Conservation (phyloP, 2,113 vertebrate species). For the Ellobius talpinus region DNA sequence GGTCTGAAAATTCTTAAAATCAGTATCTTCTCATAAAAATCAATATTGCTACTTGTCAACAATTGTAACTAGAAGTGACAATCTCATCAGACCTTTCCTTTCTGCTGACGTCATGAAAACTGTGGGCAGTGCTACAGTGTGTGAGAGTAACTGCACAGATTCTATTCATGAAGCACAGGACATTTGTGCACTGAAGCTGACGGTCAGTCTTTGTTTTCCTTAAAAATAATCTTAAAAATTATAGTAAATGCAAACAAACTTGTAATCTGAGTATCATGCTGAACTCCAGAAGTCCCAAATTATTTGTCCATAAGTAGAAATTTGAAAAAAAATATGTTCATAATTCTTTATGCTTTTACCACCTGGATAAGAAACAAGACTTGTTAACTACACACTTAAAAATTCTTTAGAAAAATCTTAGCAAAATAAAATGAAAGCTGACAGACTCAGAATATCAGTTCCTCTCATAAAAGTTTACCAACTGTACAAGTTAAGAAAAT, state of each 20-base stretch:
- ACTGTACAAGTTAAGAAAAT: conserved; percentile 97
- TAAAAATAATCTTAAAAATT: conserved; percentile 75
- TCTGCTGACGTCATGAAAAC: conserved; percentile 48
- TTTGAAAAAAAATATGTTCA: conserved; percentile 58
- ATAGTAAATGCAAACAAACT: conserved; percentile 63
- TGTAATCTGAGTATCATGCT: conserved; percentile 79
- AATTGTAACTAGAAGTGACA: conserved; percentile 15
- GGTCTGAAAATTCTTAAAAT: conserved; percentile 13
- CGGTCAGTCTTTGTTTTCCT: conserved; percentile 51
- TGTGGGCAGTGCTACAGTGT: conserved; percentile 48
- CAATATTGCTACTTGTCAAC: not conserved
- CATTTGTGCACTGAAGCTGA: conserved; percentile 58
- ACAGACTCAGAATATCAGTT: conserved; percentile 88
- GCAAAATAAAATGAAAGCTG: conserved; percentile 89
- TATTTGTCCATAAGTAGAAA: conserved; percentile 73
- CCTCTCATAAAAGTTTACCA: conserved; percentile 93
- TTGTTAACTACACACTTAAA: conserved; percentile 82
- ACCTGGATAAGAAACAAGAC: conserved; percentile 79
- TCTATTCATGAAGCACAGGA: conserved; percentile 25
- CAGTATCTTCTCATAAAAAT: conserved; percentile 54
- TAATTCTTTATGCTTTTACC: conserved; percentile 80
- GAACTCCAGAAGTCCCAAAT: conserved; percentile 69
- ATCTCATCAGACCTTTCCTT: conserved; percentile 5
- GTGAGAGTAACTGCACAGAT: conserved; percentile 18
- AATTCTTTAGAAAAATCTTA: conserved; percentile 87